Evolutionary conservation across 2,797 vertebrate genomes (phyloP), one percentile per base, ranked within the genome.

Genomic region (Malurus splendens): DNA sequence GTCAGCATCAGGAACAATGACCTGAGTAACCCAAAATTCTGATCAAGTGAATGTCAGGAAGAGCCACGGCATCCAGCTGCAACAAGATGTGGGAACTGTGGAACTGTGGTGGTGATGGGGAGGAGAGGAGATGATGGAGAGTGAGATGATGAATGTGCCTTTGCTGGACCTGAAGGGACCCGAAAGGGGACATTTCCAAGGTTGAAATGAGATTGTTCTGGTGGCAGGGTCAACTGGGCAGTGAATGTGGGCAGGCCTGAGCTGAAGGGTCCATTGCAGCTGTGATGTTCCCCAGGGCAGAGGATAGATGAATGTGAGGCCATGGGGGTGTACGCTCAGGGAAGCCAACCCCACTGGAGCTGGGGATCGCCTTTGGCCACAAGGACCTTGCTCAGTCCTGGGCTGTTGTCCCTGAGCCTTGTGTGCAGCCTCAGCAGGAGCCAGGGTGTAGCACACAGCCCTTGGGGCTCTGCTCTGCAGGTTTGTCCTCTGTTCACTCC

Each of bases 51-150:
- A 47, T 0, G 0, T 33, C 36, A 17, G 48, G 52, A 33, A 30
- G 30, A 65, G 30, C 38, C 1, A 2, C 0, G 0, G 22, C 36
- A 57, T 50, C 54, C 4, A 0, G 0, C 14, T 23, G 47, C 14
- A 3, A 1, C 3, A 14, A 23, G 28, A 15, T 0, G 0, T 71
- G 1, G 55, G 25, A 7, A 23, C 51, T 25, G 1, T 1, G 64
- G n/a, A 64, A 24, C 48, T 62, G 54, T 0, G 0, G 27, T 12
- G 41, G 19, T 10, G 56, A 33, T 12, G 18, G 36, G n/a, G 9
- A 62, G 42, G 32, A 50, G 55, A 67, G 54, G 62, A 71, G 55
- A 5, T 30, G 47, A 20, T 11, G 36, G 72, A 54, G 55, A 66
- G 18, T 0, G 1, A 70, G 8, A 38, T 0, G 23, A 48, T 33